Conservation (phyloP, 2,797 vertebrate genomes). For the Sebastes taczanowskii region DNA sequence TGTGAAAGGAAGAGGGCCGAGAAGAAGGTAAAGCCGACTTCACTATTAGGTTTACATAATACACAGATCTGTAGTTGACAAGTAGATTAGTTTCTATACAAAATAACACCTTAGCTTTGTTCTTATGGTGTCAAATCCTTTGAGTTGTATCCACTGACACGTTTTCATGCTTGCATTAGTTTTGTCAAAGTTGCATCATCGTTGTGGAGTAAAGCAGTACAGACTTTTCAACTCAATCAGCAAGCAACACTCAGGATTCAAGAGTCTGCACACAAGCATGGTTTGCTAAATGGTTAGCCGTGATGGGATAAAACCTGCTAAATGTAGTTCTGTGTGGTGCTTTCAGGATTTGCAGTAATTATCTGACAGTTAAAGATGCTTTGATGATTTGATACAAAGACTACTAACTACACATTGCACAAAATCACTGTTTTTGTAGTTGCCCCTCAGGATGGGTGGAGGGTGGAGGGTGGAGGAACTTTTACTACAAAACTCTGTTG, state of each 20-base stretch:
- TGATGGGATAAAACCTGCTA: neutral
- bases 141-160: neutral
- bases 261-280: neutral
- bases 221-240: neutral
- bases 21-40: neutral
- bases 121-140: neutral
- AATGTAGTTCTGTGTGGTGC: no score
- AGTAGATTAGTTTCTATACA: no score
- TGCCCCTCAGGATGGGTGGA: neutral
- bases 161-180: neutral
- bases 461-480: neutral
- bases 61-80: no score
- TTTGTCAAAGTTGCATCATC: neutral
- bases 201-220: neutral
- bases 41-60: neutral
- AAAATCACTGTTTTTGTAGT: no score
- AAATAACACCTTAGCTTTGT: neutral
- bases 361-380: neutral
- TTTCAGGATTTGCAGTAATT: neutral
- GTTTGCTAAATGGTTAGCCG: neutral
- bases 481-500: no score
- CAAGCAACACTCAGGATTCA: neutral
- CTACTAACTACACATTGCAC: no score
- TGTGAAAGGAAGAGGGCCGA: neutral
- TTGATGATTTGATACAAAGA: neutral